These are phyloP conservation scores for Drosophila bipectinata DNA, from an alignment of 1,140 invertebrate species.

Conservation along the genomic window DNA sequence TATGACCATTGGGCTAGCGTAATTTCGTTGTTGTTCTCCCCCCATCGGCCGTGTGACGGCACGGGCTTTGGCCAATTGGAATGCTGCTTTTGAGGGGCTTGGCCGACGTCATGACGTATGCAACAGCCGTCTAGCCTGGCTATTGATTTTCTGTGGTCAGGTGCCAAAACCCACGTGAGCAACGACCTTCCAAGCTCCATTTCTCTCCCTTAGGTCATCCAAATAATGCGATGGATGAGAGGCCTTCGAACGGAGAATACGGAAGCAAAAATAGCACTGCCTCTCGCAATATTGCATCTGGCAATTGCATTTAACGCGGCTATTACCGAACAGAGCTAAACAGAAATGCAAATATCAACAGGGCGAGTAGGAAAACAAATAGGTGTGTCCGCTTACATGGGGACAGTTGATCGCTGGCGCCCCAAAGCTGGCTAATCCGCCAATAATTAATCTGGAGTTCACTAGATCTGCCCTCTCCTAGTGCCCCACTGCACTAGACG, in stretches of 20 bases:
- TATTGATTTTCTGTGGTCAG: slow-evolving; percentile 24
- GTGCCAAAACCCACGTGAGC: slow-evolving; percentile 27
- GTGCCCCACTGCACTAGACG: slow-evolving; percentile 1
- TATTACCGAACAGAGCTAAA: slow-evolving; percentile 26
- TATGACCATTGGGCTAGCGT: background rate
- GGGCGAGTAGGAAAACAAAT: background rate
- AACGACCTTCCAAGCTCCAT: background rate
- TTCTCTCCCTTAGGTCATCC: background rate
- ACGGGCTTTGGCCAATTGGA: slow-evolving; percentile 50
- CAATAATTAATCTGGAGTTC: slow-evolving; percentile 26
- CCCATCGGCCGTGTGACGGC: slow-evolving; percentile 39
- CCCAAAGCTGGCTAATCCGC: slow-evolving; percentile 2
- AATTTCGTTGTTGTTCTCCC: slow-evolving; percentile 14
- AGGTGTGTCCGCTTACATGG: background rate
- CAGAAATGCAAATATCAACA: slow-evolving; percentile 28
- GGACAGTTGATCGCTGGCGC: slow-evolving; percentile 8
- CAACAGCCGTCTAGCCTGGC: slow-evolving; percentile 23
- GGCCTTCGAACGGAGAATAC: slow-evolving; percentile 22
- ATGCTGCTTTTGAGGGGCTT: slow-evolving; percentile 64
- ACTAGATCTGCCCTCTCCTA: slow-evolving; percentile 6
- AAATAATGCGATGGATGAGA: slow-evolving; percentile 3
- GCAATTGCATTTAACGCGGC: slow-evolving; percentile 55
- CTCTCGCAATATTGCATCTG: slow-evolving; percentile 27
- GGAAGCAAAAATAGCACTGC: slow-evolving; percentile 30
- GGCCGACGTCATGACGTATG: slow-evolving; percentile 36